Evolutionary conservation across 2,113 vertebrate species (phyloP), one percentile per base, ranked within the genome.

Genomic region (Ochotona curzoniae): DNA sequence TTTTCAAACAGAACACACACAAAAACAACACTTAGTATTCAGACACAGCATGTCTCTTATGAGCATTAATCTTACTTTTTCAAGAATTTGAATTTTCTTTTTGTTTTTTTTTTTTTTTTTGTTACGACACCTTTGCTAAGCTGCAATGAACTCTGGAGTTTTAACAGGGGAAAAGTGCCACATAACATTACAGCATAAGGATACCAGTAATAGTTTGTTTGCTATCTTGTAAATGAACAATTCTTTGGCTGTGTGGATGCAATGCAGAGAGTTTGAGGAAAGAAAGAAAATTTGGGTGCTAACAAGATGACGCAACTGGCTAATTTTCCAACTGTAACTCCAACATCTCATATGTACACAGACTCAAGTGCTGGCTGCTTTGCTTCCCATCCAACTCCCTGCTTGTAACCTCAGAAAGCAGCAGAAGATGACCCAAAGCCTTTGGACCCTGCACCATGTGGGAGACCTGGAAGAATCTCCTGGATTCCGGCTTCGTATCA

Each of bases 91-190:
- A 54, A 83, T 25, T 92, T 44, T 85, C 86, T 88, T 10, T 5
- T 93, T 94, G 3, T 85, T 88, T 88, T 10, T 5, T 93, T 94
- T 44, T 85, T 88, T 88, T 10, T 5, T 93, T 94, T 90, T 76
- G 28, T 78, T 83, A 89, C 74, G 78, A 85, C 35, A 95, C 69
- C 51, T 92, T 94, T 86, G 66, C 38, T 86, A 95, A 94, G 66
- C 38, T 57, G n/a, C 18, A 54, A 76, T 80, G 47, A 92, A 85
- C 85, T 78, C 61, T 51, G 20, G 44, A 32, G 79, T 90, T 91
- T 92, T 94, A 79, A 85, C 82, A 71, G 60, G 51, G 30, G 60
- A 82, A 75, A 87, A 26, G 7, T 80, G 47, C 60, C 69, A 93
- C 30, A 78, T 78, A 78, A 1, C 15, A 90, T 85, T 88, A 90